Evolutionary conservation across 2,797 vertebrate genomes (phyloP), one percentile per base, ranked within the genome.

Genomic region (Sus cebifrons): DNA sequence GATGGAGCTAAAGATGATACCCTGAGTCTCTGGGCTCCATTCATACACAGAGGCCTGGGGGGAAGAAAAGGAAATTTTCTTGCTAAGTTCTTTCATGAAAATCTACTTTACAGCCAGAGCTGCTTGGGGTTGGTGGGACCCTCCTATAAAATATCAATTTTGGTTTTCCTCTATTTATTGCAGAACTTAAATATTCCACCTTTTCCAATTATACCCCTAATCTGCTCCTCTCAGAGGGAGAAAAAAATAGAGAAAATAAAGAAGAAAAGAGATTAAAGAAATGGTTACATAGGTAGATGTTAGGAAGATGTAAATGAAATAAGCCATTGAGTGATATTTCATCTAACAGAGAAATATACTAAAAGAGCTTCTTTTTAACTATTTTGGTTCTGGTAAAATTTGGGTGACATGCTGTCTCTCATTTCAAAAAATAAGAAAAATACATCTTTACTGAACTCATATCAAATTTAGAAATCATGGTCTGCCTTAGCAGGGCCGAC

Each of bases 1-100:
- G 98, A 99, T 99, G 49, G 99, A 99, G 7, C 99, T 99, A 44
- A 99, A 98, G 93, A 99, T 97, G 97, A 99, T 98, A 71, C 99
- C 99, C 98, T 99, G 99, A 1, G 98, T 99, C 97, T 99, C 94
- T 0, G 99, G 91, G 91, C 98, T 98, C 99, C 99, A 99, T 9
- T 82, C 79, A 96, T 99, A 99, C 70, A 97, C 98, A 7, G 99
- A 98, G 44, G 97, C 96, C 99, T 99, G 97, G 25, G 16, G 40
- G 1, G 2, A 2, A n/a, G 4, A 18, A 49, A 36, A 29, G 11
- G 11, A 60, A 52, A 77, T 29, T 52, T 17, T n/a, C 44, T 23
- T 13, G 20, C 71, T 91, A 64, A 77, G 56, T 83, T 75, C 23
- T 74, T 65, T 82, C 15, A 44, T 58, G 73, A 82, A 85, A 77